Evolutionary conservation across 2,797 vertebrate genomes (phyloP).

Genomic region (Phrynocephalus forsythii): DNA sequence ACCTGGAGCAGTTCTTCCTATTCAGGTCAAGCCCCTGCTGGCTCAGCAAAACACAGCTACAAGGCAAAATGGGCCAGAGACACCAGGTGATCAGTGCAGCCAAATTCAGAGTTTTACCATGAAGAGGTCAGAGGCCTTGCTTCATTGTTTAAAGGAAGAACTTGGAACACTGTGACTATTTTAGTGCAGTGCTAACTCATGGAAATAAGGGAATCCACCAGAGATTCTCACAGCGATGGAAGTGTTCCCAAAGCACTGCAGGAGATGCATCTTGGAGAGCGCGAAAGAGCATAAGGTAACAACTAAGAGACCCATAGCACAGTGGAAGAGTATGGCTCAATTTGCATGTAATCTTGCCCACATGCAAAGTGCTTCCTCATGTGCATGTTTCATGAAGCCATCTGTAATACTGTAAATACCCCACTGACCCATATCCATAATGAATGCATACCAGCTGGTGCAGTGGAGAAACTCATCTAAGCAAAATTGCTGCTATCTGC

Average conservation of each 20-base stretch:
- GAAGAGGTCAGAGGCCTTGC: background rate
- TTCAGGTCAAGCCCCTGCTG: constrained; percentile 20
- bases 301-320: background rate
- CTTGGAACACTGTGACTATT: too few relatives aligned
- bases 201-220: background rate
- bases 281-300: too few relatives aligned
- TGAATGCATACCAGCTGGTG: too few relatives aligned
- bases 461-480: background rate
- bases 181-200: background rate
- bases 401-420: background rate
- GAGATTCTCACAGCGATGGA: background rate
- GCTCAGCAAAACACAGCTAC: background rate
- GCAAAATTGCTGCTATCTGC: background rate
- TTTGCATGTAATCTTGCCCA: background rate
- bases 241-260: background rate
- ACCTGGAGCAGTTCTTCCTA: background rate
- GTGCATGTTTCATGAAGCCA: background rate
- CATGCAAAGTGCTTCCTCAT: background rate
- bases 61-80: background rate
- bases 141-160: background rate
- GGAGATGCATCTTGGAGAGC: background rate
- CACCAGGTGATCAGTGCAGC: background rate
- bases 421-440: background rate
- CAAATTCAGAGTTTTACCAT: background rate
- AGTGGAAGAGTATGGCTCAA: background rate